Conservation (phyloP, 2,797 vertebrate genomes). For the Vultur gryphus region DNA sequence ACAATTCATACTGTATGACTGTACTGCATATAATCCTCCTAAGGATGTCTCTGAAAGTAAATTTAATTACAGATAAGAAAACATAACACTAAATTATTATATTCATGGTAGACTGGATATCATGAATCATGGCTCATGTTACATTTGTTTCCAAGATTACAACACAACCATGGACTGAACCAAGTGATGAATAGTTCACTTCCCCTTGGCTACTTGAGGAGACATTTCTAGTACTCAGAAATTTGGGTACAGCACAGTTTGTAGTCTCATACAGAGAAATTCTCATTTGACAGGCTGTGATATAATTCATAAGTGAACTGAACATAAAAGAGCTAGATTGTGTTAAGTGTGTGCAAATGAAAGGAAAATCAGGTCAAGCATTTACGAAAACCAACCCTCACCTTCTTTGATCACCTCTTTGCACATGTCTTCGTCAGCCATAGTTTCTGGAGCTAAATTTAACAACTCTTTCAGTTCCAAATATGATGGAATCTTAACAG, state of each 20-base stretch:
- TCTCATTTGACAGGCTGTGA: not conserved
- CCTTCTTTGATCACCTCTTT: constrained; percentile 71
- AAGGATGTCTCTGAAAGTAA: not conserved
- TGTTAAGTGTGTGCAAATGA: not conserved
- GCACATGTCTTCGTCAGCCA: constrained; percentile 50
- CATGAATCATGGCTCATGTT: not conserved
- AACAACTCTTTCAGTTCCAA: constrained; percentile 55
- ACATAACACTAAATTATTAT: not conserved
- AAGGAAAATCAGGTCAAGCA: not conserved
- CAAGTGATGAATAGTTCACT: not conserved
- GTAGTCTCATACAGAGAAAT: not conserved
- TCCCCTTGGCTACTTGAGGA: not conserved
- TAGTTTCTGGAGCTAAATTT: constrained; percentile 68
- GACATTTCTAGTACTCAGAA: not conserved
- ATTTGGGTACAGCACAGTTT: not conserved
- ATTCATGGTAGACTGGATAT: not conserved
- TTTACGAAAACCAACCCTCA: constrained; percentile 51
- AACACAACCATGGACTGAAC: not conserved
- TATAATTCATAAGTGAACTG: not conserved
- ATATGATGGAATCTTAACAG: constrained; percentile 11
- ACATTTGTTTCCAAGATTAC: not conserved
- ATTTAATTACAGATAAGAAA: not conserved
- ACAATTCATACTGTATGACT: not conserved
- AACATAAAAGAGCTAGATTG: not conserved
- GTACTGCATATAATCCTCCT: not conserved